phyloP scores from a whole-genome alignment of 2,888 invertebrate species.

The Dichetophora obliterata region DNA sequence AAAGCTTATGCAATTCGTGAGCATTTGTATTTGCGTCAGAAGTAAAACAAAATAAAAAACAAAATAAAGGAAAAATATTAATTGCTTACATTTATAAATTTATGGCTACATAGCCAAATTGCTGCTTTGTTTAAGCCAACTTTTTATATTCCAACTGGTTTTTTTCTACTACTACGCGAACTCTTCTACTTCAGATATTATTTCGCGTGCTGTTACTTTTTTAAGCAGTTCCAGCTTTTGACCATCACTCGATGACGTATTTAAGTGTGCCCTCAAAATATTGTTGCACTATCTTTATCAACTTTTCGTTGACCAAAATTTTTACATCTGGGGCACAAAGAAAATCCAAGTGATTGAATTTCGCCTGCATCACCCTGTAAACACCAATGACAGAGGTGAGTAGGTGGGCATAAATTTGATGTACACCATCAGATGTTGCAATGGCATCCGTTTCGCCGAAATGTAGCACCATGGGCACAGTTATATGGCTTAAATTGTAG shows the following conservation, averaged over 20 bases:
- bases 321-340: conserved; percentile 55
- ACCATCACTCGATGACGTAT: conserved; percentile 57
- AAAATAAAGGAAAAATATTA: neutral
- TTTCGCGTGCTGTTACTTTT: too few relatives aligned
- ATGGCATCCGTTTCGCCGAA: conserved; percentile 62
- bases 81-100: too few relatives aligned
- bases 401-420: conserved; percentile 59
- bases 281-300: conserved; percentile 57
- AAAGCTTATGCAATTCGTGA: neutral
- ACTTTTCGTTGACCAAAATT: conserved; percentile 58
- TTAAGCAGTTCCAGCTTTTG: neutral
- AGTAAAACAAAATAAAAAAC: neutral
- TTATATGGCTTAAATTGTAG: conserved; percentile 57
- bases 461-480: conserved; percentile 58
- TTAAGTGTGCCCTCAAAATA: conserved; percentile 57
- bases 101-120: too few relatives aligned
- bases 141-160: too few relatives aligned
- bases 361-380: conserved; percentile 53
- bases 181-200: too few relatives aligned
- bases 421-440: conserved; percentile 61
- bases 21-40: neutral
- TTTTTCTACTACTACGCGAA: too few relatives aligned
- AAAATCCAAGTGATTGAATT: conserved; percentile 65
- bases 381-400: conserved; percentile 54
- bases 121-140: too few relatives aligned